Evolutionary conservation across 1,140 invertebrate genomes (phyloP).

Genomic region (Cyclina sinensis): DNA sequence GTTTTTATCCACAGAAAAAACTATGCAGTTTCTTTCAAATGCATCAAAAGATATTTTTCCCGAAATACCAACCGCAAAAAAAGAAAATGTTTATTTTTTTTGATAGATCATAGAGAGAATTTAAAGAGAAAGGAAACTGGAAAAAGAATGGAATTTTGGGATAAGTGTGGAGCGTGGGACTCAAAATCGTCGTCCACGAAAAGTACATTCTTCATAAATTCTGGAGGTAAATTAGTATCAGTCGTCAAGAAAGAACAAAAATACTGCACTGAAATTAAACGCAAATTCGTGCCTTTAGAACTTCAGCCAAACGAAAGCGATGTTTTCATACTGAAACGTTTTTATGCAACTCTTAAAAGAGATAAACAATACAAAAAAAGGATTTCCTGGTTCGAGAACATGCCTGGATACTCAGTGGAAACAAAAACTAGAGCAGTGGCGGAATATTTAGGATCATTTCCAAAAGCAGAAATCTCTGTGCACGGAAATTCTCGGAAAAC

Average conservation of each 20-base stretch:
- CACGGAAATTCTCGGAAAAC: background rate
- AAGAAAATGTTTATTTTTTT: background rate
- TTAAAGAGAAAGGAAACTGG: background rate
- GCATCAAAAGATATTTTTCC: background rate
- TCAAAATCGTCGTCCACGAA: background rate
- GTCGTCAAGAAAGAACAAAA: background rate
- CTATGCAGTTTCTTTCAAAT: too few relatives aligned
- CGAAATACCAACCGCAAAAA: background rate
- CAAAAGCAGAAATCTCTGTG: background rate
- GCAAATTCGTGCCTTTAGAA: background rate
- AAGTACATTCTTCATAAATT: background rate
- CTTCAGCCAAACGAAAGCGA: background rate
- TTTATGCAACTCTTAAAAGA: conserved; percentile 3
- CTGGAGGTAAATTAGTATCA: background rate
- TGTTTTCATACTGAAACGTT: conserved; percentile 5
- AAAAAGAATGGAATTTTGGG: background rate
- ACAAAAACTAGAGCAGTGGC: background rate
- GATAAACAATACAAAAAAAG: conserved; percentile 32
- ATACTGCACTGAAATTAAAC: background rate
- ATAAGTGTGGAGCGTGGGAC: background rate
- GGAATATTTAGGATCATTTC: background rate
- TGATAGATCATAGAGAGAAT: background rate
- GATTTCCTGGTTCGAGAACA: background rate
- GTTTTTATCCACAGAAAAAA: too few relatives aligned
- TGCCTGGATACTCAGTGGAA: background rate